Base-by-base conservation (phyloP, 2,797 vertebrate species). In the Anabas testudineus region DNA sequence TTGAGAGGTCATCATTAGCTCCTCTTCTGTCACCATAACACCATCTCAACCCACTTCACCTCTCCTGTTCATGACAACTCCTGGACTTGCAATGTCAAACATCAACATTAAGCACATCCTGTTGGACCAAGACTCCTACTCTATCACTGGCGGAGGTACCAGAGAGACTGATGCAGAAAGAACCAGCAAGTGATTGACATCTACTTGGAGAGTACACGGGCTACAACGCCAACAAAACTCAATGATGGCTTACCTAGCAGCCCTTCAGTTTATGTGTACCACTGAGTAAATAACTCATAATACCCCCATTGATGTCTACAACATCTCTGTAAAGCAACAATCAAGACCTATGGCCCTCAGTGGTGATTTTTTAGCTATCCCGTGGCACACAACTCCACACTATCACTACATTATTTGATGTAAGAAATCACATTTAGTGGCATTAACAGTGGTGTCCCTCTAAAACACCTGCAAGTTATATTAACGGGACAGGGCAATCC, bases 11-110 rank as follows among this genome's bases (percentile, higher is more conserved):
- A 56, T 26, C 1, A 15, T 16, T 42, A 42, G 10, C 42, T 22
- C 46, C 34, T 39, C 37, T 39, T 39, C 37, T 39, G 14, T 39
- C 13, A 54, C 19, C n/a, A 22, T 32, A 28, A 24, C 30, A 7
- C 56, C 57, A 28, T 30, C 67, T 74, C 71, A 61, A 57, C 64
- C 36, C 75, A 67, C 67, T 68, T 65, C 78, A 67, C 74, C 69
- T 18, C 59, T 66, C 46, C 76, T 49, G 52, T 55, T 58, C 53
- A 1, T 61, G 80, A 82, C 85, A 78, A 55, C 63, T 63, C 68
- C 61, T 10, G 64, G 72, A 60, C 41, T 26, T 42, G 41, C 62
- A 5, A 83, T 78, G 78, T 83, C 86, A 86, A 82, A 84, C 83
- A 62, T 67, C 37, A 67, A 22, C 7, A 51, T 51, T 16, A 6